These are phyloP conservation scores for Poeciliopsis turneri DNA, from an alignment of 2,797 vertebrate genomes.

Conservation along the genomic window DNA sequence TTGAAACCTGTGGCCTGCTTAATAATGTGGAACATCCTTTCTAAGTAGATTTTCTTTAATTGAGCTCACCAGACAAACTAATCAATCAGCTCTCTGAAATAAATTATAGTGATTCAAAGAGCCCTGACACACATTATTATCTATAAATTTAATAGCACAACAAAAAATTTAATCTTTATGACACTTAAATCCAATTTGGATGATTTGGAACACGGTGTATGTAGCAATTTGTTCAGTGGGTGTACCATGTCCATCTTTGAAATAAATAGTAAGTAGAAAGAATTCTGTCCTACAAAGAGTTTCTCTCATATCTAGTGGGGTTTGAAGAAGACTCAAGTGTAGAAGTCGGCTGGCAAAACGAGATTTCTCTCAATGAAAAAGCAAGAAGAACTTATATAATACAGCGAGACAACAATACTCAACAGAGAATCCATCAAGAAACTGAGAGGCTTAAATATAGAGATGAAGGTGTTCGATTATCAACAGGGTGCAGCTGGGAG, in stretches of 20 bases:
- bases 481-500: neutral
- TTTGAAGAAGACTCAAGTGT: neutral
- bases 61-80: no score
- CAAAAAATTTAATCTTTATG: no score
- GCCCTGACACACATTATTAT: no score
- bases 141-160: no score
- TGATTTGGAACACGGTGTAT: no score
- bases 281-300: neutral
- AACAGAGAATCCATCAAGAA: neutral
- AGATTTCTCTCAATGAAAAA: neutral
- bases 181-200: no score
- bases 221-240: neutral
- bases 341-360: no score
- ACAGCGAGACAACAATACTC: neutral
- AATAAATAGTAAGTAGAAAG: neutral
- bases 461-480: neutral
- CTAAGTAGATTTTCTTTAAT: no score
- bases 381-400: neutral
- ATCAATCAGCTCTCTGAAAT: no score
- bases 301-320: neutral
- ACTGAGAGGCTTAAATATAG: neutral
- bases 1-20: no score
- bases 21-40: no score
- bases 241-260: neutral
- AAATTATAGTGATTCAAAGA: no score